Conservation (phyloP, 1,140 invertebrate species). For the Aplysia californica region DNA sequence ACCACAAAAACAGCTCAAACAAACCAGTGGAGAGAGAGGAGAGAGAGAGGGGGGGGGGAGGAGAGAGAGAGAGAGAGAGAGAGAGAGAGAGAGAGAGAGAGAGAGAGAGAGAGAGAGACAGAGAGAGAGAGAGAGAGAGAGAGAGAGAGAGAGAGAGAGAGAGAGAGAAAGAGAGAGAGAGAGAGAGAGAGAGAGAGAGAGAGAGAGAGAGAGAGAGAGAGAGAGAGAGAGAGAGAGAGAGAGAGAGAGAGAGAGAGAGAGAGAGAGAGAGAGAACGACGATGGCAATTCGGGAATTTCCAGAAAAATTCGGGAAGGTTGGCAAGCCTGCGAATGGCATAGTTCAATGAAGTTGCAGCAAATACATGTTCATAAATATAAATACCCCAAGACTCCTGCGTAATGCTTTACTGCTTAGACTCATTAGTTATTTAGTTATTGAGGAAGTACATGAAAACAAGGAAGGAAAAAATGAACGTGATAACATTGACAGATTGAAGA, state of each 20-base stretch:
- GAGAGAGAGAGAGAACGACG: no score
- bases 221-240: background rate
- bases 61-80: conserved; percentile 6
- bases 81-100: conserved; percentile 1
- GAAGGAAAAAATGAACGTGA: no score
- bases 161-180: background rate
- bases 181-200: background rate
- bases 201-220: background rate
- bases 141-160: conserved; percentile 3
- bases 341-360: background rate
- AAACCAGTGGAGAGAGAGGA: no score
- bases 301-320: no score
- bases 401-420: background rate
- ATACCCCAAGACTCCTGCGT: background rate
- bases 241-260: background rate
- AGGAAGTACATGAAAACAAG: background rate
- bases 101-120: background rate
- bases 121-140: conserved; percentile 9
- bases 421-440: background rate
- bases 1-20: no score
- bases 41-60: background rate
- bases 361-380: background rate
- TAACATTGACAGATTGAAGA: background rate
- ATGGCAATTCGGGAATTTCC: no score
- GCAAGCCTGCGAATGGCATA: no score